Evolutionary conservation across 53 echinoderm and acorn worm genomes (phyloP), one percentile per base, ranked within the genome.

Genomic region (Apostichopus leukothele): DNA sequence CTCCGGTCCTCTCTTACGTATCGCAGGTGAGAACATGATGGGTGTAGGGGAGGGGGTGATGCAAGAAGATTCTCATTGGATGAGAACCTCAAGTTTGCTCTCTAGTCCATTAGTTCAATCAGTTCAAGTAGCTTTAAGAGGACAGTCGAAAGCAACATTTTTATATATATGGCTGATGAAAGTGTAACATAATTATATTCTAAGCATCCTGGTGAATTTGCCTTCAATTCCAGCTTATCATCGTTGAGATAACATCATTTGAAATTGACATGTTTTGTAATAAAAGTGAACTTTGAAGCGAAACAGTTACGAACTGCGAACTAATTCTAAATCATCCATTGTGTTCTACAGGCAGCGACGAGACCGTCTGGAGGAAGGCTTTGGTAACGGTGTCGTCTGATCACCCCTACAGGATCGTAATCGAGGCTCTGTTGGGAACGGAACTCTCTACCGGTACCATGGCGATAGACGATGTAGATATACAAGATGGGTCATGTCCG

Each of bases 391-490:
- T 92, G 4, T 78, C 90, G 5, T 92, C 91, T 16, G 13, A 85
- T 0, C 90, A 90, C 86, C 96, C 93, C 4, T 96, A 92, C 57
- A 75, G 93, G 93, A 90, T 91, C 67, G 87, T 91, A 11, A 91
- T 94, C 74, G 94, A 94, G 66, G 96, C 93, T 78, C 89, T 90
- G 50, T 83, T 93, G 11, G 96, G 96, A 4, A 68, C 81, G 5
- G 90, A 92, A 12, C 83, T 55, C 9, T 55, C 75, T 12, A 67
- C 67, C 23, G 96, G 93, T 16, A 88, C 88, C 74, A 92, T 96
- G 9, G 96, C 96, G 16, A 90, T 96, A 12, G 96, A 96, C 50
- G 96, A 96, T 60, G 86, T 93, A 5, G 91, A 92, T 60, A 84
- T 96, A 22, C 63, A 78, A 16, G 90, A 88, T 52, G 96, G 96